These are phyloP conservation scores for Glaucidium brasilianum DNA, from an alignment of 2,113 vertebrate species.

Conservation along the genomic window DNA sequence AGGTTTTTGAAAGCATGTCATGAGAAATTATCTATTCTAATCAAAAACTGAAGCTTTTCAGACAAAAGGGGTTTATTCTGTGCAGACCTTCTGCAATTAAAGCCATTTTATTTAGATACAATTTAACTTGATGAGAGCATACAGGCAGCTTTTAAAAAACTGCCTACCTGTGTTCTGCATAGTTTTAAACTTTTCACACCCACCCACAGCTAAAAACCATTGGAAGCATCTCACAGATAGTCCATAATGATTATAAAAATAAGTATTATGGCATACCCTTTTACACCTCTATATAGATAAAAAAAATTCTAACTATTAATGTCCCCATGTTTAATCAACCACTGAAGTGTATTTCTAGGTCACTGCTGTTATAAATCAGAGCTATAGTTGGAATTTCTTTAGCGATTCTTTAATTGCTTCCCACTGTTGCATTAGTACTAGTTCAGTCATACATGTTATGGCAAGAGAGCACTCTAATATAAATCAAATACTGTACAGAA, in stretches of 20 bases:
- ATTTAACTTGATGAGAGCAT: not conserved
- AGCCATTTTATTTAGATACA: not conserved
- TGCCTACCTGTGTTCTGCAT: not conserved
- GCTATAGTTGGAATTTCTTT: not conserved
- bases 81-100: not conserved
- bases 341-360: constrained; percentile 23
- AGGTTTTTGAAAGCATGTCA: not conserved
- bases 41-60: not conserved
- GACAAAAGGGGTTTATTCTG: not conserved
- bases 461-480: not conserved
- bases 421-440: not conserved
- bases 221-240: not conserved
- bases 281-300: not conserved
- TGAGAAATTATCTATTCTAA: not conserved
- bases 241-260: not conserved
- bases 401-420: not conserved
- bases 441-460: not conserved
- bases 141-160: not conserved
- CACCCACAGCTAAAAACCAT: not conserved
- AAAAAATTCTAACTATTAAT: not conserved
- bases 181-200: not conserved
- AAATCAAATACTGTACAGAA: constrained; percentile 33
- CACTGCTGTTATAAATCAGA: constrained; percentile 1
- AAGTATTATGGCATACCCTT: not conserved
- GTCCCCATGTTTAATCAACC: not conserved